Base-by-base conservation (phyloP, 2,113 vertebrate genomes). In the Mungos mungo region DNA sequence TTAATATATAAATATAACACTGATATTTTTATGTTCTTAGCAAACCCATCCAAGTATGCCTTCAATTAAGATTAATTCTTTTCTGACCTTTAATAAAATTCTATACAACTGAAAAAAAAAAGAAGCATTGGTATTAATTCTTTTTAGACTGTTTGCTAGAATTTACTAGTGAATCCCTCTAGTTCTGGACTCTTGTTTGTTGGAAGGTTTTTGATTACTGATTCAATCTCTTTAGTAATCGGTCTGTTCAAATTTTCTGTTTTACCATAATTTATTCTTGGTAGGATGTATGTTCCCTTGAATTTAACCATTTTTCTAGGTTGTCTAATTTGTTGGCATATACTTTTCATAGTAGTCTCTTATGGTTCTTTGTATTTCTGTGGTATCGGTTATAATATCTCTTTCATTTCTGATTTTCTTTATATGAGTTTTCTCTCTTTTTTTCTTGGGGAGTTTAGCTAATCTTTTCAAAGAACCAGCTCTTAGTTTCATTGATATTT, bases 21-120 rank as follows among this genome's bases (percentile, higher is more conserved):
- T 93, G 74, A 38, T 93, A 83, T 41, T 81, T 82, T 88, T 41
- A 88, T 92, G 38, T 27, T 93, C 66, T 84, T 54, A 76, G 13
- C 81, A 74, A 79, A 8, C 41, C 19, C 29, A 71, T 16, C 52
- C 21, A 71, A 71, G 14, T 65, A 81, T 85, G 4, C 6, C 23
- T 91, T 83, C 82, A 27, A 88, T 14, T 71, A 86, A 90, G 31
- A 88, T 83, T n/a, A 77, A 27, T 14, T 52, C 74, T 69, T 88
- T 84, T 16, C 41, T 80, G 16, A 93, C 25, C 15, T 7, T 91
- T 77, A 72, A 74, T 79, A 72, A 88, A 33, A 93, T 90, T 93
- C 41, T 93, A 72, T 15, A 68, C 13, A 84, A 79, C 7, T 95
- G 21, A 41, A 3, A 41, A 41, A 41, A 41, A 41, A 41, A 41